Conservation (phyloP, 2,113 vertebrate species). For the Lepisosteus osseus region DNA sequence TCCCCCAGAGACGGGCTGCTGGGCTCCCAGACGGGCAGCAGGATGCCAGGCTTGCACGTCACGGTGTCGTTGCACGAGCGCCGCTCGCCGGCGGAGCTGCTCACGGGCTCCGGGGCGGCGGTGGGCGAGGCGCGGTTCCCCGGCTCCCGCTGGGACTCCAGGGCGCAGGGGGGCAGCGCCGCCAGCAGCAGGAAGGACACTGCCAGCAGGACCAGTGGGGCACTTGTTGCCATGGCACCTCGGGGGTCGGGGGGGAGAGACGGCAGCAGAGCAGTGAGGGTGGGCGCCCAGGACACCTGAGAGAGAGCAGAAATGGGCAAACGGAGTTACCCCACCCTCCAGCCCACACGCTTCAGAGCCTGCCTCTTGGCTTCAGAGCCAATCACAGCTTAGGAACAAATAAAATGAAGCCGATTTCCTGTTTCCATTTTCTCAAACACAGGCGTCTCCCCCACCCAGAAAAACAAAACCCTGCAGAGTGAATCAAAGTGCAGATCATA, state of each 20-base stretch:
- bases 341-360: no score
- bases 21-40: conserved; percentile 87
- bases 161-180: conserved; percentile 38
- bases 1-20: conserved; percentile 74
- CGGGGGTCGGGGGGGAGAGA: neutral
- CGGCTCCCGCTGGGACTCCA: conserved; percentile 23
- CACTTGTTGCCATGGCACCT: neutral
- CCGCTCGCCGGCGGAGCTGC: conserved; percentile 30
- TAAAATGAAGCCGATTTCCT: no score
- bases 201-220: conserved; percentile 22
- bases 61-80: conserved; percentile 55
- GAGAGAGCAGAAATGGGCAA: no score
- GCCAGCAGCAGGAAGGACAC: conserved; percentile 36
- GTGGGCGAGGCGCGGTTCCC: conserved; percentile 36
- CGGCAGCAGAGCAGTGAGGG: no score
- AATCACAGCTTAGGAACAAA: no score
- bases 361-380: no score
- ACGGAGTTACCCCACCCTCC: no score
- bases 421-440: no score
- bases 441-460: no score
- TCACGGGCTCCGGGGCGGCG: conserved; percentile 36
- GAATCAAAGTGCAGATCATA: no score
- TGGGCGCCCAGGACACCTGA: no score
- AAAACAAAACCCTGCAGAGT: no score
- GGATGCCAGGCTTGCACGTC: conserved; percentile 72